Evolutionary conservation across 1,140 invertebrate genomes (phyloP), one percentile per base, ranked within the genome.

Genomic region (Philaenus spumarius): DNA sequence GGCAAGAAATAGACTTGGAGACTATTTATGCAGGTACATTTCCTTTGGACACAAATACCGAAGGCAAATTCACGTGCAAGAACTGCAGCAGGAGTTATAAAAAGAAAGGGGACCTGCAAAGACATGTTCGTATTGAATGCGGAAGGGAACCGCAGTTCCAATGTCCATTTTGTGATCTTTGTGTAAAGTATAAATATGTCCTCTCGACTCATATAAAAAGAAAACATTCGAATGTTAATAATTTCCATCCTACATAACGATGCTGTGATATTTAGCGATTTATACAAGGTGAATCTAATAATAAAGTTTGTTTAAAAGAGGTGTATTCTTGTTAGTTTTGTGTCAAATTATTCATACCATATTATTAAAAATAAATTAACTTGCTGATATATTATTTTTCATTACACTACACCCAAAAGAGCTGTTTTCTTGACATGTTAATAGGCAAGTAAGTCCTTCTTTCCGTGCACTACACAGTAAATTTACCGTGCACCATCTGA

Each of bases 111-210:
- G 78, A 78, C 62, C 72, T 80, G 62, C 73, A 70, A 55, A 71
- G 73, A 3, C 80, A 82, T 66, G 65, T 77, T 61, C 76, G 73
- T 34, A 75, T 79, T 46, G 77, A 79, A 60, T 80, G 78, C 58
- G 76, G 77, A 24, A 70, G 74, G 35, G 72, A 74, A 47, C 76
- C 76, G 24, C 68, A 72, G 56, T 78, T 76, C 60, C 67, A 67
- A 14, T 78, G 77, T 64, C 66, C 67, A n/a, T 70, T 70, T 35
- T 78, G 76, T 66, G 46, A 59, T 12, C 37, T 19, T 14, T 24
- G 17, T 1, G 15, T 39, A 35, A 23, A 50, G 37, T 42, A 26
- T n/a, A 59, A 54, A n/a, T 53, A 53, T 17, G 48, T 35, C 19
- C 48, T 59, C 14, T 17, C n/a, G 6, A n/a, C 22, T 1, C 50